Evolutionary conservation across 1,140 invertebrate species (phyloP).

Genomic region (Drosophila lowei): DNA sequence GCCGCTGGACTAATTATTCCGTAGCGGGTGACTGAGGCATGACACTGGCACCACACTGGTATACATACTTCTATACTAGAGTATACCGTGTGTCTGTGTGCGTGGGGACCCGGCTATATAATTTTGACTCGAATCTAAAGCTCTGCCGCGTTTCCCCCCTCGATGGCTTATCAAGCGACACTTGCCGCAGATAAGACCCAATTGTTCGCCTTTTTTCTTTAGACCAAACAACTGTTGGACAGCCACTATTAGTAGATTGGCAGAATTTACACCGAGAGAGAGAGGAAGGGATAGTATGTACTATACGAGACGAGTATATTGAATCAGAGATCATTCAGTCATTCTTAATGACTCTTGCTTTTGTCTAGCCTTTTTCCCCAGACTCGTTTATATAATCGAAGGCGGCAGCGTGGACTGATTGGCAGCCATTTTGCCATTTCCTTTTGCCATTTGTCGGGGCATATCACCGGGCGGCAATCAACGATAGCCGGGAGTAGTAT

Average conservation of each 20-base stretch:
- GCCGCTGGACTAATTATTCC: constrained; percentile 34
- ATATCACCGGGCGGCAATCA: background rate
- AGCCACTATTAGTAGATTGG: background rate
- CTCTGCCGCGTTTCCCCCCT: constrained; percentile 3
- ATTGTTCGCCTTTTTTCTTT: constrained; percentile 24
- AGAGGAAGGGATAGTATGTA: too few relatives aligned
- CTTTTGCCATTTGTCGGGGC: background rate
- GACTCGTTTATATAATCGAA: constrained; percentile 22
- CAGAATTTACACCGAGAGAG: too few relatives aligned
- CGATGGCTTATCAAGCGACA: constrained; percentile 44
- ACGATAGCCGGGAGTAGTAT: background rate
- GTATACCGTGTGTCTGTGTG: background rate
- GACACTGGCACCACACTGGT: constrained; percentile 30
- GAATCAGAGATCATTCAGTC: constrained; percentile 14
- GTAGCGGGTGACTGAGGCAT: constrained; percentile 31
- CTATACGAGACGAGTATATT: too few relatives aligned
- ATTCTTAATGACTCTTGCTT: constrained; percentile 4
- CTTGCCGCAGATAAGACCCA: constrained; percentile 25
- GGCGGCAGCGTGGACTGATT: constrained; percentile 8
- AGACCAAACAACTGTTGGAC: background rate
- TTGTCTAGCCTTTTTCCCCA: constrained; percentile 19
- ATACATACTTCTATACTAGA: background rate
- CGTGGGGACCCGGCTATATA: constrained; percentile 25
- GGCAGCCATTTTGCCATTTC: constrained; percentile 29
- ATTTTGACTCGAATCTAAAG: constrained; percentile 40